phyloP scores from a whole-genome alignment of 2,113 vertebrate species.

The Microcebus ravelobensis region DNA sequence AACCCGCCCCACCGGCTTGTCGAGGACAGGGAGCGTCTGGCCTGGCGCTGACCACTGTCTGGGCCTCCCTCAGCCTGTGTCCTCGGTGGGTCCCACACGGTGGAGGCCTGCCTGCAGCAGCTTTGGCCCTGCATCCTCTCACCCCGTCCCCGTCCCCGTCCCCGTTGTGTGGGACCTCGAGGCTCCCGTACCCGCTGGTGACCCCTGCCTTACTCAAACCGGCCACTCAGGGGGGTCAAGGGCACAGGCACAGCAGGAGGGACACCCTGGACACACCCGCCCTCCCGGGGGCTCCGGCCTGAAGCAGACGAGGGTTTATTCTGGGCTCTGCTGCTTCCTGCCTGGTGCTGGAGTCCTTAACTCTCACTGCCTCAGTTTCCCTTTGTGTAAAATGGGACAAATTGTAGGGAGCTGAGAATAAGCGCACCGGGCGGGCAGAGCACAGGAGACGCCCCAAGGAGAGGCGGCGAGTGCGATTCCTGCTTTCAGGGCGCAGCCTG shows the following conservation, averaged over 20 bases:
- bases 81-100: no score
- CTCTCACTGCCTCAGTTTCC: not conserved
- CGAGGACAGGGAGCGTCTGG: not conserved
- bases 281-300: fast-evolving
- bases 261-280: fast-evolving
- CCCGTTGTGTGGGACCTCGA: fast-evolving
- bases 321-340: no score
- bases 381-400: not conserved
- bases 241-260: fast-evolving
- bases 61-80: not conserved
- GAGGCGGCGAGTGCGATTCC: fast-evolving
- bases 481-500: fast-evolving
- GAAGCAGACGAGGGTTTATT: fast-evolving
- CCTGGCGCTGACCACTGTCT: fast-evolving
- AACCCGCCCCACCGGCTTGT: not conserved
- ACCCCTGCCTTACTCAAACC: fast-evolving
- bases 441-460: fast-evolving
- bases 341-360: not conserved
- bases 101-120: no score
- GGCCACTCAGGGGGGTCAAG: not conserved
- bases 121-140: no score
- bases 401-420: not conserved
- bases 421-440: fast-evolving
- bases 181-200: not conserved
- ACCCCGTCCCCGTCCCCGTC: fast-evolving